A percentile compares a stretch with the other conserved stretches of the same genome.
phyloP scores from a whole-genome alignment of 2,888 invertebrate genomes.

The Conchocele bisecta region DNA sequence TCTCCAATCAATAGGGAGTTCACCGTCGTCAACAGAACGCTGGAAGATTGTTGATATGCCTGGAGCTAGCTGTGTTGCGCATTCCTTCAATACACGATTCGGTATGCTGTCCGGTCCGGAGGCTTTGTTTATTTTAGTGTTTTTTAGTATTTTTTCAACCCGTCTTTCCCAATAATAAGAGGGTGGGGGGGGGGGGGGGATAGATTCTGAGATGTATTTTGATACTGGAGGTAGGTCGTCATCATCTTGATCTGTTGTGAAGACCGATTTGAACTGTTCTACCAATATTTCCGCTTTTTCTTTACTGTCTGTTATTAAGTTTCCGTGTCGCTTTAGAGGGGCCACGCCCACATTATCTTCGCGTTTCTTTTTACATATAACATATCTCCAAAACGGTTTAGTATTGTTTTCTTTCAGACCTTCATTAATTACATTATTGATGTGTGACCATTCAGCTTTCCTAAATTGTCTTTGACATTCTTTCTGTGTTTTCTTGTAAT shows the following conservation, averaged over 20 bases:
- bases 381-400: slow-evolving; percentile 28
- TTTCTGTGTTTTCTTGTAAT: slow-evolving; percentile 12
- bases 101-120: slow-evolving; percentile 14
- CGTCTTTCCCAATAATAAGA: background rate
- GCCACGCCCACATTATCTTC: slow-evolving; percentile 15
- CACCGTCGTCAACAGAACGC: background rate
- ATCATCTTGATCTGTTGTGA: slow-evolving; percentile 9
- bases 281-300: slow-evolving; percentile 28
- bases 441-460: slow-evolving; percentile 13
- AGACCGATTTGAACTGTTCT: slow-evolving; percentile 31
- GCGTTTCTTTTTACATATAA: slow-evolving; percentile 19
- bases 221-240: background rate
- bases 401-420: slow-evolving; percentile 28
- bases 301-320: slow-evolving; percentile 20
- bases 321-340: slow-evolving; percentile 13
- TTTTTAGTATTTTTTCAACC: slow-evolving; percentile 2
- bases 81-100: slow-evolving; percentile 9
- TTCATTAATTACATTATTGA: slow-evolving; percentile 15
- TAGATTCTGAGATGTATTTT: too few species aligned
- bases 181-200: too few species aligned
- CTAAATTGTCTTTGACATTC: slow-evolving; percentile 14
- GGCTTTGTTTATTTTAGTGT: slow-evolving; percentile 3
- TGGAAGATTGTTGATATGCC: slow-evolving; percentile 23
- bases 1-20: slow-evolving; percentile 38
- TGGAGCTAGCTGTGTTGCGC: slow-evolving; percentile 15